Percentiles rank a stretch among this genome's conserved stretches.
Conservation (phyloP, 1,140 invertebrate species). For the Brachionus manjavacas region DNA sequence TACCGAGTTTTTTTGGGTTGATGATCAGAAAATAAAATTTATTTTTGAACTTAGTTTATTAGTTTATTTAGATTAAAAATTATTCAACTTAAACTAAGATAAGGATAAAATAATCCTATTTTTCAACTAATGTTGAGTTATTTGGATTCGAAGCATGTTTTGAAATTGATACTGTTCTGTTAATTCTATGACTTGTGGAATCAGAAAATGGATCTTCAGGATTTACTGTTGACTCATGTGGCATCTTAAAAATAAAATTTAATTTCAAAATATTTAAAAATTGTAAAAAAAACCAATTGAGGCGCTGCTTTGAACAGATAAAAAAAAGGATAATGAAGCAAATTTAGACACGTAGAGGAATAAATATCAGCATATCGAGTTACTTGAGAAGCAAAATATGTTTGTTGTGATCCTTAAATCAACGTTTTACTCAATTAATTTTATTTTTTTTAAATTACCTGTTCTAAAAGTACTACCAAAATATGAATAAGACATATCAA, state of each 20-base stretch:
- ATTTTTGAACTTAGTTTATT: neutral
- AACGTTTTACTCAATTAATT: neutral
- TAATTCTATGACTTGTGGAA: neutral
- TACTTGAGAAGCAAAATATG: slow-evolving; percentile 86
- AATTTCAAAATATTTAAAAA: neutral
- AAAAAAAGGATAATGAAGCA: slow-evolving; percentile 95
- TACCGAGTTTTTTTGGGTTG: no score
- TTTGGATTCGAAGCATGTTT: neutral
- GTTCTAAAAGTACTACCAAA: slow-evolving; percentile 40
- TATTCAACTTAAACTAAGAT: neutral
- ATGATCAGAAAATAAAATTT: no score
- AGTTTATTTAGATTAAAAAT: neutral
- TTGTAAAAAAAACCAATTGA: slow-evolving; percentile 50
- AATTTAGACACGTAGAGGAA: slow-evolving; percentile 89
- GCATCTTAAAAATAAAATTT: slow-evolving; percentile 62
- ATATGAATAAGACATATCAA: slow-evolving; percentile 37
- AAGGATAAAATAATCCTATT: neutral
- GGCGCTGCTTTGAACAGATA: slow-evolving; percentile 66
- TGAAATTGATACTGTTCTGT: neutral
- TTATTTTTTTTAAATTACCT: neutral
- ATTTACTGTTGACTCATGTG: slow-evolving; percentile 95
- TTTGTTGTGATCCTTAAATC: slow-evolving; percentile 77
- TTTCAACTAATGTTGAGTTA: neutral
- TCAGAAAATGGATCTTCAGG: slow-evolving; percentile 70
- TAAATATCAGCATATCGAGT: slow-evolving; percentile 96